Evolutionary conservation across 2,888 invertebrate genomes (phyloP).

Genomic region (Arge pagana): DNA sequence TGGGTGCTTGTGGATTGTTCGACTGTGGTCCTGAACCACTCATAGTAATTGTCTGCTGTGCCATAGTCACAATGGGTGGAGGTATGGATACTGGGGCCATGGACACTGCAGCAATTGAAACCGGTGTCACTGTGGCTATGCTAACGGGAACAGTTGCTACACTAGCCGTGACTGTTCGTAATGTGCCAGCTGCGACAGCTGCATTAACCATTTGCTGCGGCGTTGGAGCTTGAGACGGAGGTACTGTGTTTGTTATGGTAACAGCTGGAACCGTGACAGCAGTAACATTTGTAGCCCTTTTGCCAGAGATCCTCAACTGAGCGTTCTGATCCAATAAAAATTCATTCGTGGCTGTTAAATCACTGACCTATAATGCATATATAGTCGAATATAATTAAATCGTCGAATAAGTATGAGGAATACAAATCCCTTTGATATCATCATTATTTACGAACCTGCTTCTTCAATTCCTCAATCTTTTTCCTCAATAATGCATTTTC

Average conservation of each 20-base stretch:
- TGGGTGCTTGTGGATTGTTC: conserved; percentile 56
- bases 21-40: conserved; percentile 53
- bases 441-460: conserved; percentile 60
- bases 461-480: conserved; percentile 72
- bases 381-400: background rate
- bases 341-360: conserved; percentile 77
- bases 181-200: conserved; percentile 54
- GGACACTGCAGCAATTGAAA: conserved; percentile 64
- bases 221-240: conserved; percentile 60
- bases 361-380: conserved; percentile 61
- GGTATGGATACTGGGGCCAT: conserved; percentile 63
- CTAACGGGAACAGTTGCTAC: conserved; percentile 67
- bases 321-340: conserved; percentile 80
- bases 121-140: conserved; percentile 66
- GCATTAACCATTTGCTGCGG: conserved; percentile 59
- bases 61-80: conserved; percentile 66
- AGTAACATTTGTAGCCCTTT: conserved; percentile 61
- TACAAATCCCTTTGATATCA: background rate
- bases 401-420: background rate
- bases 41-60: conserved; percentile 57
- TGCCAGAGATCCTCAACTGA: conserved; percentile 67
- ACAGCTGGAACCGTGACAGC: conserved; percentile 67
- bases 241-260: conserved; percentile 64
- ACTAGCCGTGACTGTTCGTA: conserved; percentile 65
- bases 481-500: conserved; percentile 71